Base-by-base conservation (phyloP, 2,888 invertebrate genomes). In the Tipula vernalis region DNA sequence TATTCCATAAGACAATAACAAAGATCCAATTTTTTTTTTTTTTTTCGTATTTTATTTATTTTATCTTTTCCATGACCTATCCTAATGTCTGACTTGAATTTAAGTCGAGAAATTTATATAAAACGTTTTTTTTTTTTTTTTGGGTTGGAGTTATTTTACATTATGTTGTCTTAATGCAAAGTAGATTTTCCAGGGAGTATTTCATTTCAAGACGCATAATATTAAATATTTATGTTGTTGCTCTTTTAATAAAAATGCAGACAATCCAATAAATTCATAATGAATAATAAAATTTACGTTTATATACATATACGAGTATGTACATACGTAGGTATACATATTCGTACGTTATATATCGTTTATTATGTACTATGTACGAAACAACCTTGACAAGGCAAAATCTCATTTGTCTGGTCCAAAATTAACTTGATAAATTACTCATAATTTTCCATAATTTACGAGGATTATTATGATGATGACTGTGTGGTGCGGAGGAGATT, bases 61-160 rank as follows among this genome's bases (percentile, higher is more conserved):
- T 71, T 71, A 71, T 71, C 12, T 71, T 71, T 71, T 8, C 18
- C 71, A 71, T 71, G 71, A 71, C 71, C 71, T 71, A 71, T 71
- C 71, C 71, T 71, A 71, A 71, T 71, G 71, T 71, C 71, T 71
- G 71, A 71, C 71, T 71, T 71, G 71, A 71, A 71, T 71, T 71
- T 71, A 71, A 71, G 28, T 71, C 71, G 28, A 71, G 28, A 71
- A 28, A 28, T 71, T 28, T 28, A 71, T 28, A 57, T 15, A 39
- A 57, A 57, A 28, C 28, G 1, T 28, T 28, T 28, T 28, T 28
- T 28, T 28, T 28, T 28, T 28, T 28, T 71, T 28, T 71, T 71
- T 71, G 28, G 71, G 28, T 28, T 71, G 71, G 28, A 71, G 5
- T 71, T 71, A 71, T 71, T 71, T 28, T 71, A 71, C 71, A 71